phyloP scores from a whole-genome alignment of 2,888 invertebrate species.

The Meta bourneti region DNA sequence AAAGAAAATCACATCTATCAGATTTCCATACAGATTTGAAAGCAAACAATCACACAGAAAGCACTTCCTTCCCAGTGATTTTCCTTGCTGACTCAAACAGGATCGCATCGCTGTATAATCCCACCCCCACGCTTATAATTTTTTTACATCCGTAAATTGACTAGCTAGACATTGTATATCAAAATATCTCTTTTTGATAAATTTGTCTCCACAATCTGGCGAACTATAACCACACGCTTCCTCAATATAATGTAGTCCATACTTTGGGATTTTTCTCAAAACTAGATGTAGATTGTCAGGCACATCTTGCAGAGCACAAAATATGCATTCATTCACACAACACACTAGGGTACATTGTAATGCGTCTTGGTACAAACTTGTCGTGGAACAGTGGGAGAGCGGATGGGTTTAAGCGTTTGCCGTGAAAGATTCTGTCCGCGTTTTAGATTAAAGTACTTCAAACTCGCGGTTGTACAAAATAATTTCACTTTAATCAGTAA shows the following conservation, averaged over 20 bases:
- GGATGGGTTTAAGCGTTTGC: too few species aligned
- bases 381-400: too few species aligned
- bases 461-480: neutral
- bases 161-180: conserved; percentile 67
- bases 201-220: conserved; percentile 3
- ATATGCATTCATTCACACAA: conserved; percentile 27
- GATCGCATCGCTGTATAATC: too few species aligned
- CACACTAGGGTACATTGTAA: conserved; percentile 5
- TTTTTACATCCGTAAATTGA: conserved; percentile 27
- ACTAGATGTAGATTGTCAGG: conserved; percentile 68
- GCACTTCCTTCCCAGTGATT: neutral
- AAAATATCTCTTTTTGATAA: conserved; percentile 65
- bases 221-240: neutral
- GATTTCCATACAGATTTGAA: conserved; percentile 36
- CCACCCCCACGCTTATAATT: neutral
- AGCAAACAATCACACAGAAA: conserved; percentile 50
- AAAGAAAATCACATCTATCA: conserved; percentile 43
- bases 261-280: conserved; percentile 58
- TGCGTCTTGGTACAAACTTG: conserved; percentile 14
- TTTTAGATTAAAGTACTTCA: neutral
- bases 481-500: neutral
- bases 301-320: conserved; percentile 65
- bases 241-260: conserved; percentile 53
- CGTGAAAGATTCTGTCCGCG: neutral
- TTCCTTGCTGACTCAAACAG: too few species aligned